phyloP scores from a whole-genome alignment of 92 coral and sea anemone species.

The Parazoanthus atlanticus region DNA sequence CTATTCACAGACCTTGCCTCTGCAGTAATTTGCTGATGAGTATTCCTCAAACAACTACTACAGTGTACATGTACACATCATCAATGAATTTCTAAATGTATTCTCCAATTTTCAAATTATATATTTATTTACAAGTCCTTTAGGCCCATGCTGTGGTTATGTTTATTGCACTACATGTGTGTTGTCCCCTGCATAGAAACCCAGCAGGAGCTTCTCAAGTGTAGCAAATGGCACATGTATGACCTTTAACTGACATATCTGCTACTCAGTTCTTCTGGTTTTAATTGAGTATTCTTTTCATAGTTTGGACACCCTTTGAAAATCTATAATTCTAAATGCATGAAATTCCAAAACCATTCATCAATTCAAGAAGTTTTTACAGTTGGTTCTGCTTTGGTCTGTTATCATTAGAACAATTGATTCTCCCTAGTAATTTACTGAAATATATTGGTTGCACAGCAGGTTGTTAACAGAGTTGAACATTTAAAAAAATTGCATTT shows the following conservation, averaged over 20 bases:
- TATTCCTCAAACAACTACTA: neutral
- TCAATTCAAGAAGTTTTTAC: neutral
- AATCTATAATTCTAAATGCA: neutral
- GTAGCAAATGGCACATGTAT: neutral
- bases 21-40: neutral
- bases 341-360: neutral
- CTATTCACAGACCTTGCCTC: neutral
- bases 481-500: constrained; percentile 11
- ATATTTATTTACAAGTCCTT: neutral
- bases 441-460: constrained; percentile 28
- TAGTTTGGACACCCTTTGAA: neutral
- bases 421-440: neutral
- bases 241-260: constrained; percentile 22
- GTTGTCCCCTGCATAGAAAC: neutral
- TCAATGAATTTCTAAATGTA: neutral
- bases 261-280: neutral
- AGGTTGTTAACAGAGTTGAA: neutral
- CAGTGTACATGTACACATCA: neutral
- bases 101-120: neutral
- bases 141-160: neutral
- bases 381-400: neutral
- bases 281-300: neutral
- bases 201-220: neutral
- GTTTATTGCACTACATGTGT: no score
- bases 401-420: neutral